Conservation (phyloP, 2,797 vertebrate species). For the Moxostoma hubbsi region DNA sequence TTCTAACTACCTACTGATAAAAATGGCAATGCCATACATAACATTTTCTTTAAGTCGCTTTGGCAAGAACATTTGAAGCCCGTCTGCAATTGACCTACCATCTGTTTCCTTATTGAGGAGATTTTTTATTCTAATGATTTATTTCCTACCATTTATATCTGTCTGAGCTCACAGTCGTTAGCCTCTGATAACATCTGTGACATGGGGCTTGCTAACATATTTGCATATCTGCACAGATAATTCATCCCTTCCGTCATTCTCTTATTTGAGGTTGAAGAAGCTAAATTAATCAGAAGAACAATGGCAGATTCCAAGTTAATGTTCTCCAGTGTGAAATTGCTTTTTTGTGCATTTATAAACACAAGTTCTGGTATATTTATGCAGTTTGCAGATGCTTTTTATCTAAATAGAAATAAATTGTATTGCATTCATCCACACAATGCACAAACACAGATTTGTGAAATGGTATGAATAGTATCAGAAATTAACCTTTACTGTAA, state of each 20-base stretch:
- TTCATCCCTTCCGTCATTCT: conserved; percentile 62
- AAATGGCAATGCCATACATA: too few relatives aligned
- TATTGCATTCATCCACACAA: too few relatives aligned
- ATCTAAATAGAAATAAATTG: too few relatives aligned
- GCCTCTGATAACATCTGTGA: conserved; percentile 40
- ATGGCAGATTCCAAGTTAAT: conserved; percentile 48
- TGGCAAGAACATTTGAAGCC: not conserved
- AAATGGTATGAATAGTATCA: too few relatives aligned
- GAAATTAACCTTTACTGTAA: too few relatives aligned
- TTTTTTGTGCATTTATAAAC: conserved; percentile 64
- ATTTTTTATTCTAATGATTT: conserved; percentile 24
- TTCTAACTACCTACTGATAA: too few relatives aligned
- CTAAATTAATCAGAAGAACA: conserved; percentile 61
- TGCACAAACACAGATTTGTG: too few relatives aligned
- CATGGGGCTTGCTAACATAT: conserved; percentile 50
- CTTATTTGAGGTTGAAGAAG: conserved; percentile 52
- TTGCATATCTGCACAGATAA: conserved; percentile 64
- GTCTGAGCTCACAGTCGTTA: conserved; percentile 34
- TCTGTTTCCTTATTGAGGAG: not conserved
- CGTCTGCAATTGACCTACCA: not conserved
- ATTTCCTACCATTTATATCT: conserved; percentile 22
- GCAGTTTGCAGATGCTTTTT: too few relatives aligned
- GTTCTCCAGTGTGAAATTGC: conserved; percentile 66
- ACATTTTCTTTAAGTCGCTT: not conserved
- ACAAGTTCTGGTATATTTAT: conserved; percentile 47